phyloP scores from a whole-genome alignment of 1,140 invertebrate species.

The Pseudomyrmex flavicornis region DNA sequence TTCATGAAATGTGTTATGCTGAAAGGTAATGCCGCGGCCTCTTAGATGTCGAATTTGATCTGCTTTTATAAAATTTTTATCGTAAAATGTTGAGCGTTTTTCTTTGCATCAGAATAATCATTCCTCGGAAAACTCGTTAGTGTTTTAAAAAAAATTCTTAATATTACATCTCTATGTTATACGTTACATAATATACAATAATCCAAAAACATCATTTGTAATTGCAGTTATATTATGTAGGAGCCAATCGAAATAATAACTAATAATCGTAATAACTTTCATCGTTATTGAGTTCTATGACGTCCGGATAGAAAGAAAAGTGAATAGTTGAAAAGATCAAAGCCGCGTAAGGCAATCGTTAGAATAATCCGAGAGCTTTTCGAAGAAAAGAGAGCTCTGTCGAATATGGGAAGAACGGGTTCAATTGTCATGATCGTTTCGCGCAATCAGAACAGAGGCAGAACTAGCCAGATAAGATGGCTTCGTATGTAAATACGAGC shows the following conservation, averaged over 20 bases:
- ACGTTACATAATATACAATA: background rate
- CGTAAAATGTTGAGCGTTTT: slow-evolving; percentile 3
- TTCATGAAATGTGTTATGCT: slow-evolving; percentile 44
- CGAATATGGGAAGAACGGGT: background rate
- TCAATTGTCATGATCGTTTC: slow-evolving; percentile 39
- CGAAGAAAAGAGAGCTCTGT: background rate
- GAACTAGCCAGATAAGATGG: slow-evolving; percentile 48
- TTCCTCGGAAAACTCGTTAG: background rate
- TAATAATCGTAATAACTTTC: background rate
- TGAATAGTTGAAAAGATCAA: background rate
- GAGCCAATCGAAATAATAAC: background rate
- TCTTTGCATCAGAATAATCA: slow-evolving; percentile 7
- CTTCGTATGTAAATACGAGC: slow-evolving; percentile 72
- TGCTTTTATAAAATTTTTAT: slow-evolving; percentile 33
- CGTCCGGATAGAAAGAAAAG: background rate
- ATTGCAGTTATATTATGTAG: background rate
- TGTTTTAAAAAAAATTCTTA: background rate
- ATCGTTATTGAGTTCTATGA: background rate
- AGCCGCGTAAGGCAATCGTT: background rate
- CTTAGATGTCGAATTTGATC: slow-evolving; percentile 31
- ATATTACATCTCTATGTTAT: background rate
- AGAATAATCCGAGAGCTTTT: background rate
- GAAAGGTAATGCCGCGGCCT: slow-evolving; percentile 31
- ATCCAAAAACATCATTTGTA: background rate
- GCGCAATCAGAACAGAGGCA: slow-evolving; percentile 25